These are phyloP conservation scores for Cyprinodon tularosa DNA, from an alignment of 2,113 vertebrate genomes.

Conservation along the genomic window DNA sequence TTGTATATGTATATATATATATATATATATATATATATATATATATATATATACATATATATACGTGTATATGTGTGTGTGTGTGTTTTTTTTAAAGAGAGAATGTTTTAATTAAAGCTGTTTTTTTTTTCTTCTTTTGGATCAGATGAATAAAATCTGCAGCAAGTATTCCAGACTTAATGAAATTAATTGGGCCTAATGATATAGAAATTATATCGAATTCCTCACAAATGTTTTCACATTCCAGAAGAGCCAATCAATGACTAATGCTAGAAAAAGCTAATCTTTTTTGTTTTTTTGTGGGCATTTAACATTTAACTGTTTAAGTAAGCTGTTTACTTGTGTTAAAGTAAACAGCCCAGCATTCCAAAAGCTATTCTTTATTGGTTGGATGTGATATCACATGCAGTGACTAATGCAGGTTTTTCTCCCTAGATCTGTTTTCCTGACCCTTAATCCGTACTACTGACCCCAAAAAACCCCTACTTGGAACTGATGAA, in stretches of 20 bases:
- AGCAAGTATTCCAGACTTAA: not conserved
- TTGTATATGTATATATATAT: too few species aligned
- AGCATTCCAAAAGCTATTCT: conserved; percentile 29
- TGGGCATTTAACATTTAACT: conserved; percentile 35
- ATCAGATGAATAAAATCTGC: not conserved
- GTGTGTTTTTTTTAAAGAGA: too few species aligned
- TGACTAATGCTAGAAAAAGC: conserved; percentile 28
- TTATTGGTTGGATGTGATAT: conserved; percentile 38
- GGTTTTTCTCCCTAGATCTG: conserved; percentile 4
- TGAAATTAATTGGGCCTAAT: not conserved
- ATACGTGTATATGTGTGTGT: too few species aligned
- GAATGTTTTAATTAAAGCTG: too few species aligned
- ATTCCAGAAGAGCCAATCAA: conserved; percentile 25
- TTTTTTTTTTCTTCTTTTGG: too few species aligned
- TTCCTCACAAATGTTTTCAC: conserved; percentile 21
- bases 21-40: too few species aligned
- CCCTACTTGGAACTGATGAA: conserved; percentile 3
- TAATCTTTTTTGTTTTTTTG: conserved; percentile 32
- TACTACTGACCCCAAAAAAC: conserved; percentile 1
- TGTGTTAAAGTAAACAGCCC: conserved; percentile 14
- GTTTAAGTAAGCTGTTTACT: not conserved
- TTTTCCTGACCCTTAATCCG: conserved; percentile 31
- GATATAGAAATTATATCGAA: conserved; percentile 6
- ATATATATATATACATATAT: too few species aligned
- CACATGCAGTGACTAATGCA: conserved; percentile 38